Conservation (phyloP, 2,888 invertebrate species). For the Malachius bipustulatus region DNA sequence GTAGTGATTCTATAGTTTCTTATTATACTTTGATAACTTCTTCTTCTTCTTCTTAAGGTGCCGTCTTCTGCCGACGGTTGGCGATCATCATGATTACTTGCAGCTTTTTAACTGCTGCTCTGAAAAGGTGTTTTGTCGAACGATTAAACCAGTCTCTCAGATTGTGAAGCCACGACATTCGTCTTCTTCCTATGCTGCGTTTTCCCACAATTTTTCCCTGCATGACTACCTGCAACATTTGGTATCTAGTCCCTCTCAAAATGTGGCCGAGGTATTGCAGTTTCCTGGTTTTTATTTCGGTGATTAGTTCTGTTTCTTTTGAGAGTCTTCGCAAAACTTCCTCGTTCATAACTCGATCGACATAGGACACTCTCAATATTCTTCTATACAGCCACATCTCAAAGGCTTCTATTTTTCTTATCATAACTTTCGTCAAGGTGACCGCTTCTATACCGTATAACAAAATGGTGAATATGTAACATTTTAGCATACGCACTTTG, state of each 20-base stretch:
- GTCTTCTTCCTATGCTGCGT: no score
- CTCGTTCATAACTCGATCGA: slow-evolving; percentile 4
- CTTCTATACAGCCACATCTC: slow-evolving; percentile 8
- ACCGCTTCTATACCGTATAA: slow-evolving; percentile 6
- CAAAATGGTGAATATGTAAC: slow-evolving; percentile 8
- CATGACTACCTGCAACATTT: slow-evolving; percentile 1
- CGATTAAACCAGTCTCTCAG: no score
- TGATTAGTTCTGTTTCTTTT: slow-evolving; percentile 4
- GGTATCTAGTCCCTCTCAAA: slow-evolving; percentile 1
- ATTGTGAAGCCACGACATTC: no score
- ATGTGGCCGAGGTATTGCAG: slow-evolving; percentile 6
- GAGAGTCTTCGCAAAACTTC: slow-evolving; percentile 6
- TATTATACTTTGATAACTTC: no score
- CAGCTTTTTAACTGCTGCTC: no score
- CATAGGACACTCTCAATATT: slow-evolving; percentile 7
- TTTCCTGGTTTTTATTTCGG: slow-evolving; percentile 5
- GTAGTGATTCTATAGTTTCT: no score
- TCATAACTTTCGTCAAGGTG: background rate
- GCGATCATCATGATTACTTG: no score
- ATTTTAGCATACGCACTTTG: slow-evolving; percentile 5
- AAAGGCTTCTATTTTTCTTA: slow-evolving; percentile 7
- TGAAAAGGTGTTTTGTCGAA: no score
- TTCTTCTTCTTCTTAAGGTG: no score
- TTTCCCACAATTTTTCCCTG: slow-evolving; percentile 2
- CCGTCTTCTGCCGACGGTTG: no score